Evolutionary conservation across 1,140 invertebrate species (phyloP), one percentile per base, ranked within the genome.

Genomic region (Lepidurus couesii): DNA sequence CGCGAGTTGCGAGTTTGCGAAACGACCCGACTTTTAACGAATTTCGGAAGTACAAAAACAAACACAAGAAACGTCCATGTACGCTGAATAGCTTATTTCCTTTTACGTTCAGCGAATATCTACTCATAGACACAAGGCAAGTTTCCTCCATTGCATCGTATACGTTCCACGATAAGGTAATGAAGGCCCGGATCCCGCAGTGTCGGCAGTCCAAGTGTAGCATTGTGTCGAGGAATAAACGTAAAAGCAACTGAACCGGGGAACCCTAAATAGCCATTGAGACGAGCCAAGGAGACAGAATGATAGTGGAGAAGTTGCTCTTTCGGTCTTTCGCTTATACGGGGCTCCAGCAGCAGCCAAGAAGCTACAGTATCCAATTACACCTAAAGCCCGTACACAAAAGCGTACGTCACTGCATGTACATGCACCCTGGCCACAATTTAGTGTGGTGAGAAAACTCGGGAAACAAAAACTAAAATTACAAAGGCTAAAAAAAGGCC

Each of bases 281-380:
- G 53, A 13, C 53, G 53, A 65, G 53, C 53, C 53, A 65, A 21
- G 53, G 13, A 65, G 21, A 11, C 5, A 65, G 53, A 65, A 65
- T 65, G 53, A n/a, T 65, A n/a, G 53, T 34, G 34, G 34, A 34
- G 34, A 34, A 34, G 34, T 34, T 34, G 34, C 34, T 34, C 4
- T 34, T 34, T 34, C 3, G 34, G 16, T 65, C 21, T 65, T 13
- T 21, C 53, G 53, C 53, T 65, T 13, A 13, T 21, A 65, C 16
- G 53, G 53, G 13, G 53, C 53, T 65, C 21, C 16, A 13, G n/a
- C 53, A 65, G 53, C 7, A 65, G 53, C 53, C 13, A 21, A 7
- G 53, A 65, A 65, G 53, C 53, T 65, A 65, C 53, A 65, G 53
- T 65, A 65, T 21, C 53, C 53, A 65, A 65, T 65, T 65, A 65